phyloP scores from a whole-genome alignment of 30 jellyfish, hydroid and myxozoan species.

The Hydractinia symbiolongicarpus region DNA sequence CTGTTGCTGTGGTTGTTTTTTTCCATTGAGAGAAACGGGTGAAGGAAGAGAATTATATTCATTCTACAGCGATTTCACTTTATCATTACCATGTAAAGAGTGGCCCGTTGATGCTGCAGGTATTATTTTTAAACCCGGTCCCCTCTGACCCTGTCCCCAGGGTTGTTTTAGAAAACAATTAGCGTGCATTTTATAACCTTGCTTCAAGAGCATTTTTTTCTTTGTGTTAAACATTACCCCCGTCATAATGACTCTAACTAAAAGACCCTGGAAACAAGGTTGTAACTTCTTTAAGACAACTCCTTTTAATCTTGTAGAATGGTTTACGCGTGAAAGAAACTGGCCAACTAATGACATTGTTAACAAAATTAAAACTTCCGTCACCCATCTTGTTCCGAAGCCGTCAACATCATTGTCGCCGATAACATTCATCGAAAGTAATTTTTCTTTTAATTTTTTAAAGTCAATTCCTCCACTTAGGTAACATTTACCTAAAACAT shows the following conservation, averaged over 20 bases:
- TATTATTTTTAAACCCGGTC: neutral
- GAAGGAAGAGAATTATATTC: neutral
- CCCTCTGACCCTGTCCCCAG: no score
- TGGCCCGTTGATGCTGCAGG: slow-evolving; percentile 18
- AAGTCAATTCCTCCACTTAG: no score
- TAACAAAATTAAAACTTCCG: neutral
- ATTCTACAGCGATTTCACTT: slow-evolving; percentile 2
- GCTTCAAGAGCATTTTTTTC: no score
- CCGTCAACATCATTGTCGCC: neutral
- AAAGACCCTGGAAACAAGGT: no score
- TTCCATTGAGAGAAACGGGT: neutral
- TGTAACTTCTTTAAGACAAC: no score
- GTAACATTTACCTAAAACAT: no score
- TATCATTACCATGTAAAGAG: neutral
- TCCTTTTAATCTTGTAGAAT: neutral
- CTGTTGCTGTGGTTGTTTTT: slow-evolving; percentile 3
- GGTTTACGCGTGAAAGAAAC: slow-evolving; percentile 1
- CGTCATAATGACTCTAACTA: no score
- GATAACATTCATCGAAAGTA: slow-evolving; percentile 9
- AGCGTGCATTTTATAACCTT: no score
- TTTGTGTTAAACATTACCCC: no score
- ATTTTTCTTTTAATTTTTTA: neutral
- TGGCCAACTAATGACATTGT: neutral
- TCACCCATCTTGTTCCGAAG: slow-evolving; percentile 4
- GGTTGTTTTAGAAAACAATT: no score